Conservation (phyloP, 2,888 invertebrate species). For the Xestia rhomboidea region DNA sequence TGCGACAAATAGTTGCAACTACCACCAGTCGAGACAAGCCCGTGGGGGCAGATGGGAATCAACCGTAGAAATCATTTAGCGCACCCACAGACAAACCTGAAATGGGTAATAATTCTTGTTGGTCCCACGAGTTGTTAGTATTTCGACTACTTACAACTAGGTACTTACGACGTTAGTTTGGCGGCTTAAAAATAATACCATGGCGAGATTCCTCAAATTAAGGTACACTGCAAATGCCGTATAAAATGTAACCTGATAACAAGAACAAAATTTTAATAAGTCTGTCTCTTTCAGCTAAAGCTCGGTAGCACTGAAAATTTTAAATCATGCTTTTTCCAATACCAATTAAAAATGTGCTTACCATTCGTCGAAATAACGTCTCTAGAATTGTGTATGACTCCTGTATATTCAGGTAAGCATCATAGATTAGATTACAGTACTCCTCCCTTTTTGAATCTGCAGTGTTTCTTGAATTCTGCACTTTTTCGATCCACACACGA, state of each 20-base stretch:
- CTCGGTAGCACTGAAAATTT: not conserved
- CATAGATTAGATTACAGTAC: not conserved
- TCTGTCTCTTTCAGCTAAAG: not conserved
- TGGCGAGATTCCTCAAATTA: constrained; percentile 1
- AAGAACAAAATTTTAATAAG: not conserved
- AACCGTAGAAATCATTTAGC: not conserved
- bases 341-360: not conserved
- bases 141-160: not conserved
- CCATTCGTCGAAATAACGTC: not conserved
- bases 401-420: not conserved
- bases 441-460: not conserved
- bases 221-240: not conserved
- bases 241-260: not conserved
- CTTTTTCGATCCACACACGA: constrained; percentile 2
- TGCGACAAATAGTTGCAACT: too few relatives aligned
- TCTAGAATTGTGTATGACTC: not conserved
- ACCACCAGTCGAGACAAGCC: too few relatives aligned
- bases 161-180: not conserved
- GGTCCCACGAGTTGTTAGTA: not conserved
- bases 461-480: not conserved
- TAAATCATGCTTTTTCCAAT: not conserved
- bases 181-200: not conserved
- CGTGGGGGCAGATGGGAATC: too few relatives aligned
- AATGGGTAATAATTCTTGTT: not conserved
- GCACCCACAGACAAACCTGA: not conserved